These are phyloP conservation scores for Theretra japonica DNA, from an alignment of 2,888 invertebrate species.

Conservation along the genomic window DNA sequence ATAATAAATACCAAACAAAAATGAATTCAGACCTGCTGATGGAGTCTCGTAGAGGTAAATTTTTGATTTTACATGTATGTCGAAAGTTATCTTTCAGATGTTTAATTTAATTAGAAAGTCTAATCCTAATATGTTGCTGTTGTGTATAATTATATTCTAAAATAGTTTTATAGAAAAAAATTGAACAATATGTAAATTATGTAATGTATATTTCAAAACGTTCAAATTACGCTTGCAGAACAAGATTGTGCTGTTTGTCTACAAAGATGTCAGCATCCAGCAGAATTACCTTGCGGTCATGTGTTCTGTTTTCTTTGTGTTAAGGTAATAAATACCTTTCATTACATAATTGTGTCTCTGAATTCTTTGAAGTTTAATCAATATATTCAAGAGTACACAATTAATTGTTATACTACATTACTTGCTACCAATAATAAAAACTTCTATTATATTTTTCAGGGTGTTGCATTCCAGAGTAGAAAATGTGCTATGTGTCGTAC, in stretches of 20 bases:
- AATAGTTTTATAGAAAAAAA: no score
- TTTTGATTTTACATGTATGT: not conserved
- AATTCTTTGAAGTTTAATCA: no score
- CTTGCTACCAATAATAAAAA: not conserved
- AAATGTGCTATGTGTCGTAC: slow-evolving; percentile 97
- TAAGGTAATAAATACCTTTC: slow-evolving; percentile 83
- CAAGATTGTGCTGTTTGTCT: slow-evolving; percentile 96
- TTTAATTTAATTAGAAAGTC: not conserved
- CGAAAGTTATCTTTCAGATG: not conserved
- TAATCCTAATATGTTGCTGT: not conserved
- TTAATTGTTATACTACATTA: no score
- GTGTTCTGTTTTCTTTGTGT: slow-evolving; percentile 98
- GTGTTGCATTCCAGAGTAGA: slow-evolving; percentile 93
- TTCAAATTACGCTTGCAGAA: slow-evolving; percentile 46
- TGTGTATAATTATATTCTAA: not conserved
- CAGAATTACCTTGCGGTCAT: slow-evolving; percentile 96
- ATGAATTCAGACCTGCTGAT: not conserved
- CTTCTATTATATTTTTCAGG: slow-evolving; percentile 72
- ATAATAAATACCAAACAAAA: not conserved
- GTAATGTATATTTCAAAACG: not conserved
- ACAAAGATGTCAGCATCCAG: slow-evolving; percentile 96
- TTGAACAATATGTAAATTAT: not conserved
- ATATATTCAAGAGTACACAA: no score
- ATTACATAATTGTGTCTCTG: not conserved
- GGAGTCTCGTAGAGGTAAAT: slow-evolving; percentile 1